phyloP scores from a whole-genome alignment of 2,888 invertebrate genomes.

The Ashinkailepas kermadecensis region DNA sequence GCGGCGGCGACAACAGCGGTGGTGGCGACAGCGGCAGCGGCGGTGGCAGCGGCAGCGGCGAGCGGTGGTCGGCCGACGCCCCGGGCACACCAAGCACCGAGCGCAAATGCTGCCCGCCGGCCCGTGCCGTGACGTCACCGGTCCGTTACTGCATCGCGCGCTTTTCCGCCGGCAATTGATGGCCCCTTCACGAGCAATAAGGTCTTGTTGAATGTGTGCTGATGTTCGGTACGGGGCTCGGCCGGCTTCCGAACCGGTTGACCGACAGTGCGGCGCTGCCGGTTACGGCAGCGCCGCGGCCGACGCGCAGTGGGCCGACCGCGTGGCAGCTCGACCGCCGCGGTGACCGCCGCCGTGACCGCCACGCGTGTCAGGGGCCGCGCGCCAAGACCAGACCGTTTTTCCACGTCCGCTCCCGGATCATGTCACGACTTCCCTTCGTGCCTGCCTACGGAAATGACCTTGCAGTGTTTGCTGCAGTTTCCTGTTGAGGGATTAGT shows the following conservation, averaged over 20 bases:
- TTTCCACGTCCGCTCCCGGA: too few relatives aligned
- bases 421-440: too few relatives aligned
- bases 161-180: slow-evolving; percentile 11
- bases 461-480: too few relatives aligned
- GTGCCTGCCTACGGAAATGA: too few relatives aligned
- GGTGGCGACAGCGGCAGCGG: too few relatives aligned
- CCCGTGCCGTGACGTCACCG: background rate
- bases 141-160: background rate
- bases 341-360: background rate
- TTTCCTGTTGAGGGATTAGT: too few relatives aligned
- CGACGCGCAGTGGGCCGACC: background rate
- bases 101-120: background rate
- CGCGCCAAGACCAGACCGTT: too few relatives aligned
- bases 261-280: background rate
- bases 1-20: too few relatives aligned
- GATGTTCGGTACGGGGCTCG: background rate
- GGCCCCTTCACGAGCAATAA: background rate
- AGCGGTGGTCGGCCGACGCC: too few relatives aligned
- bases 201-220: slow-evolving; percentile 9
- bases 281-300: background rate
- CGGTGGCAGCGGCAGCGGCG: too few relatives aligned
- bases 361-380: too few relatives aligned
- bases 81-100: too few relatives aligned
- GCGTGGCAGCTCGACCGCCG: background rate
- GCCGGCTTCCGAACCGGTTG: background rate